phyloP scores from a whole-genome alignment of 2,888 invertebrate species.

The Hanleya hanleyi region DNA sequence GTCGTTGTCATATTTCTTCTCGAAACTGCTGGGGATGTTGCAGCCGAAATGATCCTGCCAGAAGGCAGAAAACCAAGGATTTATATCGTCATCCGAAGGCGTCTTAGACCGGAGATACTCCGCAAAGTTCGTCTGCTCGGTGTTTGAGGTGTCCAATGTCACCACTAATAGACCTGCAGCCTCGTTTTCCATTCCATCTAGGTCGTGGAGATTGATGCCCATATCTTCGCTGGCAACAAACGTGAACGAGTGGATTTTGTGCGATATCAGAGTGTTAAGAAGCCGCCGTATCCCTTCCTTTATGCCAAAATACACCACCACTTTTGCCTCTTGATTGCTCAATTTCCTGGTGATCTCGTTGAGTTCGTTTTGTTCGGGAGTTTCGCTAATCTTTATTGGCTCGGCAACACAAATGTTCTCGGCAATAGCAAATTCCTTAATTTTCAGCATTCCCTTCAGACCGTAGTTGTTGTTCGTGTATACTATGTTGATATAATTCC shows the following conservation, averaged over 20 bases:
- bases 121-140: background rate
- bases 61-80: slow-evolving; percentile 62
- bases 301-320: slow-evolving; percentile 65
- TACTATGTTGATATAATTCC: slow-evolving; percentile 61
- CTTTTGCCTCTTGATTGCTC: slow-evolving; percentile 35
- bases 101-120: slow-evolving; percentile 35
- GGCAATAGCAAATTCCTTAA: slow-evolving; percentile 43
- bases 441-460: slow-evolving; percentile 52
- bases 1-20: slow-evolving; percentile 7
- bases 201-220: slow-evolving; percentile 47
- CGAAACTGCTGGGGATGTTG: slow-evolving; percentile 50
- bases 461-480: slow-evolving; percentile 66
- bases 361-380: slow-evolving; percentile 25
- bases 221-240: slow-evolving; percentile 63
- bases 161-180: background rate
- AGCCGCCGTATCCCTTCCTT: slow-evolving; percentile 46
- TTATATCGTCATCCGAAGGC: slow-evolving; percentile 36
- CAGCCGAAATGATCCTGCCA: slow-evolving; percentile 60
- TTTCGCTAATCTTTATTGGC: slow-evolving; percentile 45
- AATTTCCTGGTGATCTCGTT: slow-evolving; percentile 28
- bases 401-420: slow-evolving; percentile 56
- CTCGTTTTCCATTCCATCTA: slow-evolving; percentile 37
- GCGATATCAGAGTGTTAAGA: slow-evolving; percentile 38
- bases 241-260: slow-evolving; percentile 40
- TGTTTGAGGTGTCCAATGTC: background rate